Evolutionary conservation across 2,113 vertebrate species (phyloP), one percentile per base, ranked within the genome.

Genomic region (Platichthys flesus): DNA sequence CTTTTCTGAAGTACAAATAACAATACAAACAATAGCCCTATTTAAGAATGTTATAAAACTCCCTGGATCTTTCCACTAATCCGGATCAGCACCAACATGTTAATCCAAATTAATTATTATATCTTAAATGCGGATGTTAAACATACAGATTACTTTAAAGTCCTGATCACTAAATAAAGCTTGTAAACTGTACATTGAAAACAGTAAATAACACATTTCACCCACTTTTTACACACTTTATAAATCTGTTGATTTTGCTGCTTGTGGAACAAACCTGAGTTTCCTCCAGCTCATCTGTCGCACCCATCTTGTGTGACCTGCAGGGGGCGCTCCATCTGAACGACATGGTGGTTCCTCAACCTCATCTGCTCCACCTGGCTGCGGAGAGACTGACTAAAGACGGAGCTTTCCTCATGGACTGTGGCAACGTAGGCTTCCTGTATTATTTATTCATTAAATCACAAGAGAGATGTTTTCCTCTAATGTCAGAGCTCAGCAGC

Each of bases 371-470:
- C 65, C 96, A 97, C 74, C 78, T 99, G 82, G 95, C 97, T 47
- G 94, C 96, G 3, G 97, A 98, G 89, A 96, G 95, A 59, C 85
- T 99, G 87, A 96, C 94, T 61, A 93, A 95, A 88, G 97, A 99
- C 61, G 97, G 98, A 40, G 97, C 97, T 49, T 99, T 96, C 90
- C 96, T 99, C 68, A 94, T 99, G 97, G 98, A 99, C 78, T 98
- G 96, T 88, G 97, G 97, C 80, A 95, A 91, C 12, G 98, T 99
- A 90, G 96, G 97, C n/a, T n/a, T 9, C 18, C 51, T 54, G 51
- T n/a, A 10, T 9, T 4, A 9, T 54, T 54, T 7, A 9, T n/a
- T 9, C 51, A 52, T 52, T 31, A 31, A n/a, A 54, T 8, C 9
- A 6, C n/a, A 20, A 54, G 51, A n/a, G 51, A 10, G n/a, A 9